phyloP scores from a whole-genome alignment of 2,888 invertebrate genomes.

The Ichneumoninae sp. region DNA sequence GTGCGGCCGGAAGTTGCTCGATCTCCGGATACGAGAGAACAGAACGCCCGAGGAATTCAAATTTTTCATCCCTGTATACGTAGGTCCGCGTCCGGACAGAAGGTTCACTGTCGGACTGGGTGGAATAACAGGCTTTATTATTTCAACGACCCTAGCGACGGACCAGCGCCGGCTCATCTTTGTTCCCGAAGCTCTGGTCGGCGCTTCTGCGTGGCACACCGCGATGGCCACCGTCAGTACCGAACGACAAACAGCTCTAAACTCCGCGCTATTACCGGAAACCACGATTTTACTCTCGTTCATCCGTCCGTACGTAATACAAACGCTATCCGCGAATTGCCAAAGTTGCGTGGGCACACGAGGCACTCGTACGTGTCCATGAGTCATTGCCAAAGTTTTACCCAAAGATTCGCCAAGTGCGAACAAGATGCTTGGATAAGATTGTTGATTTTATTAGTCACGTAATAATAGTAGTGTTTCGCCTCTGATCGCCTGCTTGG shows the following conservation, averaged over 20 bases:
- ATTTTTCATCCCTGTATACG: slow-evolving; percentile 69
- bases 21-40: slow-evolving; percentile 33
- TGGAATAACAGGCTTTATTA: slow-evolving; percentile 81
- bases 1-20: slow-evolving; percentile 42
- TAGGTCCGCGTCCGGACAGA: slow-evolving; percentile 34
- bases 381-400: slow-evolving; percentile 45
- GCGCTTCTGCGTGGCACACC: slow-evolving; percentile 3
- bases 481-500: slow-evolving; percentile 10
- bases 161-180: slow-evolving; percentile 58
- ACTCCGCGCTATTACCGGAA: slow-evolving; percentile 9
- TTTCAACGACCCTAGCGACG: slow-evolving; percentile 76
- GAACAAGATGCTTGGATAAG: slow-evolving; percentile 8
- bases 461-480: slow-evolving; percentile 30
- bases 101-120: slow-evolving; percentile 56
- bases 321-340: neutral
- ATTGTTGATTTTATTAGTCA: slow-evolving; percentile 44
- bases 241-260: slow-evolving; percentile 43
- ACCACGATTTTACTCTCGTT: slow-evolving; percentile 8
- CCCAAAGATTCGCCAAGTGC: slow-evolving; percentile 18
- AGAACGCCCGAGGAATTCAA: slow-evolving; percentile 75
- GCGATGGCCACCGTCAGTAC: slow-evolving; percentile 47
- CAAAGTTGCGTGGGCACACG: slow-evolving; percentile 16
- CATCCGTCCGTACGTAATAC: slow-evolving; percentile 6
- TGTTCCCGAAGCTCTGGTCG: slow-evolving; percentile 56
- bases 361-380: slow-evolving; percentile 1